A percentile compares a stretch with the other conserved stretches of the same genome.
Evolutionary conservation across 2,113 vertebrate species (phyloP).

Genomic region (Erythrocercus mccallii): DNA sequence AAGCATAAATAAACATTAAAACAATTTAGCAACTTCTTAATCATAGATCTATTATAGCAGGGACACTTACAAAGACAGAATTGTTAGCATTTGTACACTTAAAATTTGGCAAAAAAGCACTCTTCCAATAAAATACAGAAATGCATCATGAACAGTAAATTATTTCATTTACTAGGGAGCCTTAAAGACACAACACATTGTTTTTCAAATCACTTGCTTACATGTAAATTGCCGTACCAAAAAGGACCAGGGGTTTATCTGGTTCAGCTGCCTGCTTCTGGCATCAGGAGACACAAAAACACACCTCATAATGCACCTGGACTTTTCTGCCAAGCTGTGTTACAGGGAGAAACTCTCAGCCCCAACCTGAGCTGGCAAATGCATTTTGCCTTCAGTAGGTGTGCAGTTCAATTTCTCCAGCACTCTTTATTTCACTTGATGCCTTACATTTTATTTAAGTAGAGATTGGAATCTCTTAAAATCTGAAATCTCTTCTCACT

Average conservation of each 20-base stretch:
- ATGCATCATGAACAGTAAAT: neutral
- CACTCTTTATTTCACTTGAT: neutral
- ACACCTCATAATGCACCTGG: neutral
- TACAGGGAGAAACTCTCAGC: neutral
- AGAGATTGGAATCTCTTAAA: neutral
- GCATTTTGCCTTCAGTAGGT: neutral
- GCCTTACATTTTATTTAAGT: neutral
- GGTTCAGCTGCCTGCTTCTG: neutral
- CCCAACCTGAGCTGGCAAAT: neutral
- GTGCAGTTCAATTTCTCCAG: neutral
- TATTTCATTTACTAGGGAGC: neutral
- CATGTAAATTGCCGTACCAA: neutral
- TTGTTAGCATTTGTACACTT: neutral
- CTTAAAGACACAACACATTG: neutral
- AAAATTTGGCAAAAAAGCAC: neutral
- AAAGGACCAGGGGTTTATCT: neutral
- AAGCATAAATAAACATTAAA: constrained; percentile 1
- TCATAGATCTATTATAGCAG: neutral
- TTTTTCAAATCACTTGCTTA: neutral
- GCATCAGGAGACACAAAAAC: neutral
- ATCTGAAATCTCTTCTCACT: neutral
- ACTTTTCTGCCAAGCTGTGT: neutral
- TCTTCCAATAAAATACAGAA: neutral
- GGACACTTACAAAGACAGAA: neutral
- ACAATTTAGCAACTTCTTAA: neutral